A percentile compares a stretch with the other conserved stretches of the same genome.
Conservation (phyloP, 2,797 vertebrate species). For the Micropoecilia bifurca region DNA sequence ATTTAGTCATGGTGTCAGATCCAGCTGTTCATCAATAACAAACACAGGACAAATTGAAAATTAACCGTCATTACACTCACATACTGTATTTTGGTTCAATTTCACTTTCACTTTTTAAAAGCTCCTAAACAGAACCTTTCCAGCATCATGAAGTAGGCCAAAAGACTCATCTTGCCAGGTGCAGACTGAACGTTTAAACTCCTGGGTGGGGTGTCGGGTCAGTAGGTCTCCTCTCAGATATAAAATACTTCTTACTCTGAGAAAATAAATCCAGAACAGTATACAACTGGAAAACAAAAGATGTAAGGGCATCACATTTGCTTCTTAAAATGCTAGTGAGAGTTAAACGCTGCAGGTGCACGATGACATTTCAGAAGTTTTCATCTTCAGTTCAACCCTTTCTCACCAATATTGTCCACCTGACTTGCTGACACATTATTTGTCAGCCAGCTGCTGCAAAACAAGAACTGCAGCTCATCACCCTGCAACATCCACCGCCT, state of each 20-base stretch:
- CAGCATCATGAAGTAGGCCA: neutral
- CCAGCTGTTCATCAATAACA: neutral
- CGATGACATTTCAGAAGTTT: neutral
- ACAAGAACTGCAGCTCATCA: slow-evolving; percentile 47
- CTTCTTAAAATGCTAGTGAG: neutral
- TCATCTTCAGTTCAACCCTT: slow-evolving; percentile 1
- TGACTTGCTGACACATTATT: slow-evolving; percentile 50
- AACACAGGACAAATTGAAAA: neutral
- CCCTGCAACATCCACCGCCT: slow-evolving; percentile 24
- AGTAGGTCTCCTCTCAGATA: neutral
- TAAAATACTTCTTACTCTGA: neutral
- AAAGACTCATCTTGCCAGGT: neutral
- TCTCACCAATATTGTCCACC: slow-evolving; percentile 6
- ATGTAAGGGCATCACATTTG: neutral
- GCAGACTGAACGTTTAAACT: neutral
- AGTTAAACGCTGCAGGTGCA: neutral
- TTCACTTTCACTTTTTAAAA: neutral
- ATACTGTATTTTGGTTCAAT: neutral
- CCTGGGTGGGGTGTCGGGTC: neutral
- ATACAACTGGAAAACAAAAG: neutral
- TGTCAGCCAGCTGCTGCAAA: slow-evolving; percentile 60
- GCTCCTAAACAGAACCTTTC: too few species aligned
- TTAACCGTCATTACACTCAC: neutral
- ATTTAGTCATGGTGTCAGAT: neutral
- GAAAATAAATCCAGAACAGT: neutral